Base-by-base conservation (phyloP, 2,797 vertebrate genomes). In the Peromyscus aztecus region DNA sequence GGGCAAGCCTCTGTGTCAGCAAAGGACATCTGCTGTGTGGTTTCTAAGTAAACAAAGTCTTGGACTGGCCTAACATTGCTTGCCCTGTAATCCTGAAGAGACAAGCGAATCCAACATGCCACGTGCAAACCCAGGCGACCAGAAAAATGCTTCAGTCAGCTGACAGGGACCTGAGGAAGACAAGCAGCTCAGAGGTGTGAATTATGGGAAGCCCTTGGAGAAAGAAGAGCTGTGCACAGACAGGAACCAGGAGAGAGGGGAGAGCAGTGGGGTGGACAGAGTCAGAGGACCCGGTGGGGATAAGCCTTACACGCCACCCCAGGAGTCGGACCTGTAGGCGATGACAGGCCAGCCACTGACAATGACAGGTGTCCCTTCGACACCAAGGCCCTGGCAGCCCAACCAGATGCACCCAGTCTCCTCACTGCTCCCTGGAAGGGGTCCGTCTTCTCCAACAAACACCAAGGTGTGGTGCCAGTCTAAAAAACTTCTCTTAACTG, bases 1-100 rank as follows among this genome's bases (percentile, higher is more conserved):
- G 21, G 19, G 43, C 46, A 89, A 94, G 96, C 84, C 34, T 7
- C 59, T 63, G n/a, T 27, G 4, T 43, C 57, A 93, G 31, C 71
- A 85, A 73, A 13, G 37, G 9, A 67, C 91, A 34, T 87, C 46
- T 86, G 5, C 52, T 88, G 46, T 43, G 37, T 89, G 10, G 59
- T 55, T 88, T 87, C 81, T 80, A 86, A 93, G 29, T 81, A 86
- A 96, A 92, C 81, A 76, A 93, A 95, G 80, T 23, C 31, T 89
- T 21, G 23, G 55, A 24, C 29, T n/a, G 80, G 37, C 17, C 14
- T 24, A 24, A 21, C 49, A 31, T 84, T 85, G 37, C 57, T 90
- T 86, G 87, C 11, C 24, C 75, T 43, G 83, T 75, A 40, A 78
- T 34, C 80, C 46, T 40, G 31, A 93, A 82, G 27, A 84, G 65